Evolutionary conservation across 2,113 vertebrate genomes (phyloP).

Genomic region (Sinocyclocheilus grahami): DNA sequence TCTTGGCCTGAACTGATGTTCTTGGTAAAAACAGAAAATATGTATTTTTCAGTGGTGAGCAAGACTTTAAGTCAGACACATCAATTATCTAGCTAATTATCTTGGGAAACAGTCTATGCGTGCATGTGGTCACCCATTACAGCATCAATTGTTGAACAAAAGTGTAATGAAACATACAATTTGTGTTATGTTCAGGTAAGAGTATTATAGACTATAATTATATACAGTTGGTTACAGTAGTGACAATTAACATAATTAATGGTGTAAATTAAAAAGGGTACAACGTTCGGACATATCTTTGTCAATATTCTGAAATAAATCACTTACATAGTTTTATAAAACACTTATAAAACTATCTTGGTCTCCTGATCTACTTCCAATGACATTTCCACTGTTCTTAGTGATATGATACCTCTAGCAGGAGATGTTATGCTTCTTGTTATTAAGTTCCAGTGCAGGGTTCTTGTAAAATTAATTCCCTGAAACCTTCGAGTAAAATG

Average conservation of each 20-base stretch:
- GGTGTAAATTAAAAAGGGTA: no score
- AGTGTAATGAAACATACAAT: background rate
- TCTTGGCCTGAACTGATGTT: background rate
- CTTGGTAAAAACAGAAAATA: background rate
- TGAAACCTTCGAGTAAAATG: conserved; percentile 46
- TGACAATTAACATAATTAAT: no score
- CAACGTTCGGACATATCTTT: no score
- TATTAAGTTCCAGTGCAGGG: conserved; percentile 35
- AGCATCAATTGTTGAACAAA: background rate
- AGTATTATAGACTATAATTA: no score
- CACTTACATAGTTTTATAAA: no score
- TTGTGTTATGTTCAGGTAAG: background rate
- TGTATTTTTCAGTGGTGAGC: background rate
- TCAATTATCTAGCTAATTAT: background rate
- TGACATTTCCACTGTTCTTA: conserved; percentile 28
- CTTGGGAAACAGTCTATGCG: background rate
- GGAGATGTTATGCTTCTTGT: background rate
- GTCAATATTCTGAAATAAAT: no score
- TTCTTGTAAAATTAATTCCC: conserved; percentile 53
- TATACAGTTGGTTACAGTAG: background rate
- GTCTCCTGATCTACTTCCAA: background rate
- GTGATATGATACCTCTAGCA: background rate
- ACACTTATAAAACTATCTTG: background rate
- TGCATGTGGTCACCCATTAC: background rate
- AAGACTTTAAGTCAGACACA: background rate